These are phyloP conservation scores for Chionoecetes opilio DNA, from an alignment of 1,140 invertebrate genomes.

Conservation along the genomic window DNA sequence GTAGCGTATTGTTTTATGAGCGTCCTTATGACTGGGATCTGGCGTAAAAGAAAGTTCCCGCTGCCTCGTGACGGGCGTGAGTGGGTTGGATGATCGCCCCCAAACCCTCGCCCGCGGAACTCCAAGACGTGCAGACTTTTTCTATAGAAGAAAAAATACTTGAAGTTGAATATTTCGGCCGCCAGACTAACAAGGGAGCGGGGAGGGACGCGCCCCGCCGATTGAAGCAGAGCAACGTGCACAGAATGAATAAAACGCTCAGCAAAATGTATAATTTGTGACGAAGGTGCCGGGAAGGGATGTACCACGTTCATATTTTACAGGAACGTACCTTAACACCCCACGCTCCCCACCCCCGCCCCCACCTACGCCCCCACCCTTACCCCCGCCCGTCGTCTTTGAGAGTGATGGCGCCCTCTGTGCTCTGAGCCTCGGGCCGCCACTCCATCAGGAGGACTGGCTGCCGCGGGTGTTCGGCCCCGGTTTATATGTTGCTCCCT, in stretches of 20 bases:
- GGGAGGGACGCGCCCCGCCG: no score
- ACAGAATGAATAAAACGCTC: not conserved
- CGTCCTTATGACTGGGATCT: not conserved
- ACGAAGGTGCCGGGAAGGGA: not conserved
- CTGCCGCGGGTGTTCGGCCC: not conserved
- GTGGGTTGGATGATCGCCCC: not conserved
- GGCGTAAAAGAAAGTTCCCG: not conserved
- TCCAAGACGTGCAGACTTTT: not conserved
- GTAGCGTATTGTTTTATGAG: no score
- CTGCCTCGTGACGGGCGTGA: not conserved
- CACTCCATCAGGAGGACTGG: not conserved
- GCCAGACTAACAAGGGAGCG: not conserved
- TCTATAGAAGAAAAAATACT: not conserved
- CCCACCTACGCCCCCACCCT: not conserved
- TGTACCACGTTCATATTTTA: not conserved
- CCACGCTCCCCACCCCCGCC: no score
- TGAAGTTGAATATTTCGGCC: not conserved
- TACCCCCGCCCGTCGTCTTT: not conserved
- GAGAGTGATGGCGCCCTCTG: not conserved
- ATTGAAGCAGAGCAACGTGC: not conserved
- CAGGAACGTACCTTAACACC: not conserved
- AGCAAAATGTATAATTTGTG: slow-evolving; percentile 29
- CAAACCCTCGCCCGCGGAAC: not conserved
- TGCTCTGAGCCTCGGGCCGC: not conserved
- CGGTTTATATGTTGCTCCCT: not conserved